Base-by-base conservation (phyloP, 2,888 invertebrate genomes). In the Zaprionus lineosus region DNA sequence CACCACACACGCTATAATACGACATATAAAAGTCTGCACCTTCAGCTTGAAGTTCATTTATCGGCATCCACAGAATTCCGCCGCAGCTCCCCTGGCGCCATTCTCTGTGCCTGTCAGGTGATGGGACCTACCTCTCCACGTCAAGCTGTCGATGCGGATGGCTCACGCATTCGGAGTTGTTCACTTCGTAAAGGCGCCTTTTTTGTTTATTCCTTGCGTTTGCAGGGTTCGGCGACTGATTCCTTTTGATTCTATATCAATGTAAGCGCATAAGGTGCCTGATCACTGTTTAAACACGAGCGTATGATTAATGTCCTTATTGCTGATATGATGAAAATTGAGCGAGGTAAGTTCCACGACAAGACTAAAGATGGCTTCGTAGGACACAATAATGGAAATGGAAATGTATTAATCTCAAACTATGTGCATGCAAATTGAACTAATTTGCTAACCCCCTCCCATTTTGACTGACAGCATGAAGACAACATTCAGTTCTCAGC, bases 251-350 rank as follows among this genome's bases (percentile, higher is more conserved):
- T 75, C 73, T 69, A 75, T 69, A 58, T 60, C 51, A 65, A 65
- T 62, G 56, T 62, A 44, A 43, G 47, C 39, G 26, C 52, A 52
- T 39, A 47, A 60, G 53, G 41, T 33, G 55, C 50, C 28, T 53
- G 61, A 59, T 44, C 48, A 50, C 57, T 47, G 28, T 60, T 57
- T 65, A 58, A 77, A 53, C 72, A 67, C 58, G 37, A 47, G 53
- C 76, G 73, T 70, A 69, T 77, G 77, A 83, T 79, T 76, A 83
- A 83, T 77, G 73, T 39, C 46, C 34, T 37, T n/a, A n/a, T n/a
- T n/a, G n/a, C n/a, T n/a, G n/a, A n/a, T n/a, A n/a, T n/a, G n/a
- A n/a, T n/a, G n/a, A n/a, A n/a, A n/a, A n/a, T n/a, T n/a, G n/a
- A n/a, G n/a, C n/a, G n/a, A n/a, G n/a, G n/a, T n/a, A n/a, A n/a